Evolutionary conservation across 2,113 vertebrate species (phyloP).

Genomic region (Damaliscus lunatus): DNA sequence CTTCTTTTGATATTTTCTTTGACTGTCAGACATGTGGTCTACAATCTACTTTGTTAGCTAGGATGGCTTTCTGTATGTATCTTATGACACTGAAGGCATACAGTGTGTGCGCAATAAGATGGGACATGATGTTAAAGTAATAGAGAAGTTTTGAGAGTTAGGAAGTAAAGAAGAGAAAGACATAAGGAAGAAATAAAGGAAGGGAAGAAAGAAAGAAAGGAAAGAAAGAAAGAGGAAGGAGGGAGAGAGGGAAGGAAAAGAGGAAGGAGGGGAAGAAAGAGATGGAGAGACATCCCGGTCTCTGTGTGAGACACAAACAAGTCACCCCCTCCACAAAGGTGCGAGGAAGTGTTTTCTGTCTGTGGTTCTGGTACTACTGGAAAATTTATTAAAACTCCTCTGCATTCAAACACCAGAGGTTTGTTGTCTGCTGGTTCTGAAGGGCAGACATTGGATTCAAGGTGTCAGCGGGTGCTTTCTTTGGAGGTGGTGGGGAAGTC

Average conservation of each 20-base stretch:
- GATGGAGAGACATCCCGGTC: background rate
- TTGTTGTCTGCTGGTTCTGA: background rate
- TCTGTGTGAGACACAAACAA: background rate
- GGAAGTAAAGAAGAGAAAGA: background rate
- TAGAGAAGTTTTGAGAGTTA: too few species aligned
- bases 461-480: background rate
- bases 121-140: background rate
- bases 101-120: background rate
- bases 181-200: background rate
- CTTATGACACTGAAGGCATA: background rate
- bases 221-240: background rate
- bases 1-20: constrained; percentile 1
- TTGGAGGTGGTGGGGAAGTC: background rate
- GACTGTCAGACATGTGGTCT: background rate
- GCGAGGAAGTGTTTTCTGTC: background rate
- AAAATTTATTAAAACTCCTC: background rate
- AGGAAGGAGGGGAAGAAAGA: background rate
- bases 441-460: background rate
- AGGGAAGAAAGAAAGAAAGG: background rate
- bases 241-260: background rate
- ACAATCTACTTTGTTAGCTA: background rate
- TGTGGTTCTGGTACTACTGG: background rate
- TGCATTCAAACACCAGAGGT: background rate
- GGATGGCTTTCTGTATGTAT: background rate
- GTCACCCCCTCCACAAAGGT: background rate